Percentiles rank a stretch among this genome's conserved stretches.
phyloP scores from a whole-genome alignment of 1,140 invertebrate species.

The Potamilus streckersoni region DNA sequence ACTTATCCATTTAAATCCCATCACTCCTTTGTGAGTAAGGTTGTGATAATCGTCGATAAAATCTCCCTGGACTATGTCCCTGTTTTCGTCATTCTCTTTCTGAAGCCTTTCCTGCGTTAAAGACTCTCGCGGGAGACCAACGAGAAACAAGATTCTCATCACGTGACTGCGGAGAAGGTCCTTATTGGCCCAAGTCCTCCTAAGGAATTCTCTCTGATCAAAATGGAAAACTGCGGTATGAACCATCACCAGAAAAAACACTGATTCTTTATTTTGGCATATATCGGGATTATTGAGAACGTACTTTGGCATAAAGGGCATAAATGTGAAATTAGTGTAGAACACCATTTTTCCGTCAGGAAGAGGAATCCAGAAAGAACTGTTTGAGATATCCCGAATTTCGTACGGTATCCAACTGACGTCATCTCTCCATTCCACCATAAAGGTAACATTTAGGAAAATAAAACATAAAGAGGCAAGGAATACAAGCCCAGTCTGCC shows the following conservation, averaged over 20 bases:
- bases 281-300: too few relatives aligned
- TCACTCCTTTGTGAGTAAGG: slow-evolving; percentile 74
- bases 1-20: slow-evolving; percentile 83
- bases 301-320: too few relatives aligned
- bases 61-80: slow-evolving; percentile 60
- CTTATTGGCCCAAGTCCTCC: slow-evolving; percentile 61
- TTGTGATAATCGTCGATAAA: slow-evolving; percentile 62
- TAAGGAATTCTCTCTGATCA: slow-evolving; percentile 41
- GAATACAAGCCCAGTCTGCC: too few relatives aligned
- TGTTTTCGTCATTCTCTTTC: slow-evolving; percentile 38
- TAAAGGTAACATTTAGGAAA: too few relatives aligned
- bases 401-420: too few relatives aligned
- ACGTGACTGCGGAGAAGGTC: slow-evolving; percentile 29
- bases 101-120: slow-evolving; percentile 34
- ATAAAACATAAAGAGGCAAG: too few relatives aligned
- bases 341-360: too few relatives aligned
- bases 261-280: too few relatives aligned
- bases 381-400: too few relatives aligned
- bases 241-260: slow-evolving; percentile 52
- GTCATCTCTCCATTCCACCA: too few relatives aligned
- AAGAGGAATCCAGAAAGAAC: too few relatives aligned
- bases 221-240: slow-evolving; percentile 54
- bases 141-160: slow-evolving; percentile 73
- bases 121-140: slow-evolving; percentile 73
- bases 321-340: too few relatives aligned